phyloP scores from a whole-genome alignment of 2,888 invertebrate species.

The Chrysolina oricalcia region DNA sequence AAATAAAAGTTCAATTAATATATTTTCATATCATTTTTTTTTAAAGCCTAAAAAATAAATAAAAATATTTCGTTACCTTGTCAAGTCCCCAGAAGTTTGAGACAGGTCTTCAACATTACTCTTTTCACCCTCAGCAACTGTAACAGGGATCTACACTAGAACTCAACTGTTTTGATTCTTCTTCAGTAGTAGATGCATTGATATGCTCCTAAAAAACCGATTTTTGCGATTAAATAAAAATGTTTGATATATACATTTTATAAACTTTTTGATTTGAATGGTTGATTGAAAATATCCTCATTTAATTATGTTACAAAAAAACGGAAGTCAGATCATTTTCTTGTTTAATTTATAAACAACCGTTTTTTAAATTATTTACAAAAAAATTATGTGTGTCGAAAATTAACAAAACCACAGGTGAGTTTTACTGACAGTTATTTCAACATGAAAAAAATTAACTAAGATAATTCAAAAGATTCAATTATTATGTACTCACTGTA shows the following conservation, averaged over 20 bases:
- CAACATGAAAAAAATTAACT: conserved; percentile 31
- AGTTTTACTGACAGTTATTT: conserved; percentile 37
- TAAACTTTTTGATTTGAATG: conserved; percentile 27
- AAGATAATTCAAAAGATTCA: conserved; percentile 41
- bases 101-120: conserved; percentile 44
- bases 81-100: conserved; percentile 43
- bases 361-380: conserved; percentile 27
- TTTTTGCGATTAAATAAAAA: conserved; percentile 40
- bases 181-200: too few species aligned
- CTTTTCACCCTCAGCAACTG: conserved; percentile 45
- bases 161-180: conserved; percentile 39
- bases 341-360: conserved; percentile 22
- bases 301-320: conserved; percentile 8
- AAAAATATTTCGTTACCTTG: conserved; percentile 34
- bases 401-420: too few species aligned
- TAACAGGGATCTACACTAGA: conserved; percentile 46
- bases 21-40: conserved; percentile 26
- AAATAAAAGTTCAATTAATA: conserved; percentile 28
- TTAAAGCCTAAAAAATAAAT: conserved; percentile 26
- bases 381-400: conserved; percentile 27
- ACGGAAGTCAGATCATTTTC: conserved; percentile 29
- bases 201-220: conserved; percentile 41
- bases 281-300: too few species aligned
- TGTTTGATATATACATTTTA: conserved; percentile 32
- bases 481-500: conserved; percentile 47